Conservation (phyloP, 2,888 invertebrate genomes). For the Quadroppia sp. region DNA sequence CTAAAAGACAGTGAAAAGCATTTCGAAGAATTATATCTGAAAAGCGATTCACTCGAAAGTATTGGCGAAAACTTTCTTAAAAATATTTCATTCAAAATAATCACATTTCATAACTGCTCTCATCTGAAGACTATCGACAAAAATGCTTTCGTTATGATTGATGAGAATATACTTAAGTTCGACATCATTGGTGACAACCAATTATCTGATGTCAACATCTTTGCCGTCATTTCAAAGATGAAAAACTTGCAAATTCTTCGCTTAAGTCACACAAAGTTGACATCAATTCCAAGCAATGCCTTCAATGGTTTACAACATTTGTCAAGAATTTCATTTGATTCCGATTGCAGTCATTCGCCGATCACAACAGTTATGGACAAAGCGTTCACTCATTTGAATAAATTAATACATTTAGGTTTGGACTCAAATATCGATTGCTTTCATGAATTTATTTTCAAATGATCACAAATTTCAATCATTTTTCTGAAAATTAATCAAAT, state of each 20-base stretch:
- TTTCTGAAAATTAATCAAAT: neutral
- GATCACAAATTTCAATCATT: neutral
- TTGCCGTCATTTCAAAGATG: slow-evolving; percentile 7
- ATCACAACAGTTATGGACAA: neutral
- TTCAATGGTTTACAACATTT: slow-evolving; percentile 8
- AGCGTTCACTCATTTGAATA: neutral
- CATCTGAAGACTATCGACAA: neutral
- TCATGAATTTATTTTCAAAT: neutral
- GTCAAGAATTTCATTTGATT: slow-evolving; percentile 10
- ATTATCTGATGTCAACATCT: neutral
- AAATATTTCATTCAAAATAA: slow-evolving; percentile 18
- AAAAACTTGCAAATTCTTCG: neutral
- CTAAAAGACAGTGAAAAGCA: slow-evolving; percentile 12
- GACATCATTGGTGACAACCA: slow-evolving; percentile 13
- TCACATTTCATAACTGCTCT: slow-evolving; percentile 16
- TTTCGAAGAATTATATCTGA: slow-evolving; percentile 14
- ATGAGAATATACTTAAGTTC: neutral
- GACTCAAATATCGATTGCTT: neutral
- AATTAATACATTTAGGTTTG: slow-evolving; percentile 17
- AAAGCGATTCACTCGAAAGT: neutral
- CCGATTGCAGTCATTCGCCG: neutral
- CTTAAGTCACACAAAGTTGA: slow-evolving; percentile 2
- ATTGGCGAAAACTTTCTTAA: slow-evolving; percentile 13
- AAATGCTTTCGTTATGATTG: neutral
- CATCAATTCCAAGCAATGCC: slow-evolving; percentile 9